Base-by-base conservation (phyloP, 2,888 invertebrate genomes). In the Mythimna albipuncta region DNA sequence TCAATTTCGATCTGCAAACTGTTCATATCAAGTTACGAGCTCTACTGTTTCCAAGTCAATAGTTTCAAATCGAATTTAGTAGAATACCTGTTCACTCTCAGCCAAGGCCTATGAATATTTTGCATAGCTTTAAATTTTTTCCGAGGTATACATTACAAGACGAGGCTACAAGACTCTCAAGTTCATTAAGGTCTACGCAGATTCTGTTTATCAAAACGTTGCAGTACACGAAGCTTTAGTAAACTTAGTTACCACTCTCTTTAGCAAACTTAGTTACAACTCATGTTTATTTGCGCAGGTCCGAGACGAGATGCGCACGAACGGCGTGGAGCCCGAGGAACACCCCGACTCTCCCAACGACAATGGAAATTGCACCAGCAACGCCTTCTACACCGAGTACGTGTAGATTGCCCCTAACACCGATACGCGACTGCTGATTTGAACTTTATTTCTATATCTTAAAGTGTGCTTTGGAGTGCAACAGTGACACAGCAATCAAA, bases 341-440 rank as follows among this genome's bases (percentile, higher is more conserved):
- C 96, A 97, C 83, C 96, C 97, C 0, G 97, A 97, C 87, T 96
- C 97, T 0, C 96, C 97, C 7, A 95, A 90, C 72, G 96, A 97
- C 88, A 97, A 95, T 86, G 97, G 97, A 93, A 94, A 97, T 95
- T 94, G 98, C 96, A 93, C 98, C 96, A 96, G 96, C 91, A 95
- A 96, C 85, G 96, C 94, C 87, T 97, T 96, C 97, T 97, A 89
- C 97, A 89, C 90, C 4, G 94, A 94, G 75, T 88, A 92, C 81
- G 90, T 91, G 58, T 94, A 94, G 89, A 89, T 63, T 21, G 58
- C 41, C 63, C 52, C 26, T 55, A 35, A 44, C 35, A 57, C n/a
- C 21, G 6, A 57, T 54, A 72, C 74, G 72, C 79, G 70, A 85
- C 82, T 85, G 84, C 82, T 11, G 66, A 82, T 80, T 85, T 72